Evolutionary conservation across 2,113 vertebrate species (phyloP).

Genomic region (Eolophus roseicapilla): DNA sequence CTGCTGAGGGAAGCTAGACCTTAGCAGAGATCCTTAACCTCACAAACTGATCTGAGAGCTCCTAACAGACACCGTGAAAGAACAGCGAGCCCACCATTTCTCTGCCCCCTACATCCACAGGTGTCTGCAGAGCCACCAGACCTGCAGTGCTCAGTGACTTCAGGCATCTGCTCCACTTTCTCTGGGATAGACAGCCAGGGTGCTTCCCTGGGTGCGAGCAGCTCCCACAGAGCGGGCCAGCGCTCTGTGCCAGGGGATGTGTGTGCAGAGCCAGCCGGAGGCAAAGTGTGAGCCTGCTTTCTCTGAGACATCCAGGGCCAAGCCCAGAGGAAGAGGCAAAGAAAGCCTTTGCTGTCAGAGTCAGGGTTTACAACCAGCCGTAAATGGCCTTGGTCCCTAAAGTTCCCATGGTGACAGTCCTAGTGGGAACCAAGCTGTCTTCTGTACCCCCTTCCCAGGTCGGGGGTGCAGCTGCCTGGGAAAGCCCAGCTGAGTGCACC

Average conservation of each 20-base stretch:
- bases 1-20: not conserved
- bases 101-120: fast-evolving
- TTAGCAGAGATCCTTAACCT: not conserved
- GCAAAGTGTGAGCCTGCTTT: conserved; percentile 12
- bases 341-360: conserved; percentile 58
- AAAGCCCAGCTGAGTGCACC: not conserved
- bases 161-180: not conserved
- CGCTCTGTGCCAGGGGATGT: conserved; percentile 21
- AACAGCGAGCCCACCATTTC: not conserved
- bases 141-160: not conserved
- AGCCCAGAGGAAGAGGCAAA: conserved; percentile 32
- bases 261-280: conserved; percentile 52
- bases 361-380: conserved; percentile 31
- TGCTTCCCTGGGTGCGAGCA: not conserved
- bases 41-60: not conserved
- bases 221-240: conserved; percentile 56
- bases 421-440: conserved; percentile 14
- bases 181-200: not conserved
- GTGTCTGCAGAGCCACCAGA: not conserved
- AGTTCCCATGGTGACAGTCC: conserved; percentile 61
- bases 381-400: conserved; percentile 11
- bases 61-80: not conserved
- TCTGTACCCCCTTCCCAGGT: not conserved
- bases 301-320: conserved; percentile 16
- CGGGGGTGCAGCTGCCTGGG: not conserved